Base-by-base conservation (phyloP, 2,888 invertebrate species). In the Ophion slaviceki region DNA sequence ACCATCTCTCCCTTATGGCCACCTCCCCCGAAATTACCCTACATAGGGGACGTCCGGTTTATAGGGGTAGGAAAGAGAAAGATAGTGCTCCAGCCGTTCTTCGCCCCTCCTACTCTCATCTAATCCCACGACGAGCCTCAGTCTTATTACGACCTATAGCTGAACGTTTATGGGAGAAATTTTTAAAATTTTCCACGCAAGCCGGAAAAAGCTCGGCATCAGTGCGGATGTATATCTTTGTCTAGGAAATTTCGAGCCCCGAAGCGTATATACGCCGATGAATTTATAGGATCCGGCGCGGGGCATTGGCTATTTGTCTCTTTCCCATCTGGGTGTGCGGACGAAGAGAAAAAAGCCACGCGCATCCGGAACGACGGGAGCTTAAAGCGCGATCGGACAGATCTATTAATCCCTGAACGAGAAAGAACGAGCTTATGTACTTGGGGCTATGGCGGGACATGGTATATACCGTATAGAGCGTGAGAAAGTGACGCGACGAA, bases 381-480 rank as follows among this genome's bases (percentile, higher is more conserved):
- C 70, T 67, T 53, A 80, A 59, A 80, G 75, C 70, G 64, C 57
- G 75, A 84, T 80, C 64, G 71, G 70, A 80, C 80, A 72, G 76
- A 80, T 80, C 76, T 84, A 84, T 80, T 84, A 80, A 84, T 80
- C 84, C 84, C 80, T 47, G 66, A 76, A 76, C 80, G 80, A 53
- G 84, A 74, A 61, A 76, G 66, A 80, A 67, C 67, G 76, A 74
- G 68, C 67, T 78, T 61, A 68, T 68, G 32, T 70, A 68, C 45
- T n/a, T 76, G 32, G 62, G 32, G 68, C 32, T 64, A 70, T 61
- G 61, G 67, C 5, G 53, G 53, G 17, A 53, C 14, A 53, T 53
- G 53, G 53, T 53, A 53, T 53, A 53, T 53, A 53, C 53, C 17
- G 47, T 78, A n/a, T 70, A 61, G 24, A 61, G 61, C 17, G 61